phyloP scores from a whole-genome alignment of 2,113 vertebrate species.

The Brienomyrus longianalis region DNA sequence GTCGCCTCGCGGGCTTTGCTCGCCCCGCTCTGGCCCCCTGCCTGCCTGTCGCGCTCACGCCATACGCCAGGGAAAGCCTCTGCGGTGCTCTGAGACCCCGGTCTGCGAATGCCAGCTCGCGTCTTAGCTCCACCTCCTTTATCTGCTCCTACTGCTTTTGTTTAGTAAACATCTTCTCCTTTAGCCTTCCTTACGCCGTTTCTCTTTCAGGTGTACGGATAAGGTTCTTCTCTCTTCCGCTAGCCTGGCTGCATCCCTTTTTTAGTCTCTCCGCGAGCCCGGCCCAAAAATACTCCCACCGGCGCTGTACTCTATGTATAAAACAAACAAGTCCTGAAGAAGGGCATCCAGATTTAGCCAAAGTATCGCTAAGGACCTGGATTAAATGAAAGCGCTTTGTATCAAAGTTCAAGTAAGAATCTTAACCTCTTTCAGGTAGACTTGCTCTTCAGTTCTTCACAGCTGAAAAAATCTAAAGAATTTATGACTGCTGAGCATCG shows the following conservation, averaged over 20 bases:
- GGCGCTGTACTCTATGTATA: background rate
- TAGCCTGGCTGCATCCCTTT: background rate
- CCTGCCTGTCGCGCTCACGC: background rate
- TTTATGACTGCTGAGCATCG: background rate
- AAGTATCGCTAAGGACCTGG: background rate
- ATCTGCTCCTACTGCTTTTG: background rate
- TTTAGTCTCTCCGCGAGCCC: background rate
- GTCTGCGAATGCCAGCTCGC: background rate
- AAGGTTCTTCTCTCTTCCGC: background rate
- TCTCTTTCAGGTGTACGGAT: background rate
- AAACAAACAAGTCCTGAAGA: background rate
- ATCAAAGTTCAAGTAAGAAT: background rate
- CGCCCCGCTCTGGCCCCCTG: too few species aligned
- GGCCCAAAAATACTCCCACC: background rate
- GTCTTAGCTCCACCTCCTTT: background rate
- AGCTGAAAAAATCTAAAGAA: background rate
- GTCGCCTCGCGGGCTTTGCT: background rate
- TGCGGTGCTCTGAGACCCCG: background rate
- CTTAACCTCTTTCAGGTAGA: background rate
- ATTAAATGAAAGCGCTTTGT: background rate
- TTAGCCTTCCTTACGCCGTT: background rate
- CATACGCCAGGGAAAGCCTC: background rate
- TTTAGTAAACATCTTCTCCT: slow-evolving; percentile 10
- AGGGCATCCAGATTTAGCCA: background rate
- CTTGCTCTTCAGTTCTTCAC: background rate